Percentiles rank a stretch among this genome's conserved stretches.
Conservation (phyloP, 2,113 vertebrate species). For the Cavia porcellus region DNA sequence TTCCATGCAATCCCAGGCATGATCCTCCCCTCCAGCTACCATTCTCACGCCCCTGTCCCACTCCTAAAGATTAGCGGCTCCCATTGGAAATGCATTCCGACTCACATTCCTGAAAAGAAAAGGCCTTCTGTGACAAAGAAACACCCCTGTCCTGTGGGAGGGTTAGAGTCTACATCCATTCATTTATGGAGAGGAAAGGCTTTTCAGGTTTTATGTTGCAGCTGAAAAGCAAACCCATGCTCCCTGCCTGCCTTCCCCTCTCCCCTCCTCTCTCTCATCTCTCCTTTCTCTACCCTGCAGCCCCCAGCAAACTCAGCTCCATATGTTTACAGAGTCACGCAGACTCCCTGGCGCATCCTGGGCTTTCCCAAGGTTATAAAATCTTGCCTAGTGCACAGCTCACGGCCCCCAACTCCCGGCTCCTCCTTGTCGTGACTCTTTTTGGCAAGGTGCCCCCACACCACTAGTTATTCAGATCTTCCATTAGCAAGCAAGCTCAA, state of each 20-base stretch:
- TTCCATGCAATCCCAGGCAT: background rate
- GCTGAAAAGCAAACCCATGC: constrained; percentile 41
- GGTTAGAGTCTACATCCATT: background rate
- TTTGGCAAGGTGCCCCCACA: background rate
- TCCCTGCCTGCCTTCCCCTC: background rate
- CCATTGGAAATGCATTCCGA: constrained; percentile 46
- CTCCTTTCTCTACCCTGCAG: background rate
- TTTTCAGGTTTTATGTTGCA: constrained; percentile 70
- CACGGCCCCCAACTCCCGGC: background rate
- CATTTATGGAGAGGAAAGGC: constrained; percentile 37
- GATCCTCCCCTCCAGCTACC: constrained; percentile 20
- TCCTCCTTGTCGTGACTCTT: background rate
- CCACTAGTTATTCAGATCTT: background rate
- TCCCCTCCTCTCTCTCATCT: background rate
- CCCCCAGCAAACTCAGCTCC: background rate
- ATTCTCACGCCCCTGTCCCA: constrained; percentile 70
- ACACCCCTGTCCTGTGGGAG: constrained; percentile 45
- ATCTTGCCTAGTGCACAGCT: background rate
- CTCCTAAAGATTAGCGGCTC: constrained; percentile 44
- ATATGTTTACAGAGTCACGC: accelerated
- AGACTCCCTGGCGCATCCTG: background rate
- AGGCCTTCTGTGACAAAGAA: constrained; percentile 66
- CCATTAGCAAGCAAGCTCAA: background rate
- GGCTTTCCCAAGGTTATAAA: background rate
- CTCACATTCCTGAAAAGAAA: constrained; percentile 75